Conservation (phyloP, 2,113 vertebrate species). For the Dendropsophus ebraccatus region DNA sequence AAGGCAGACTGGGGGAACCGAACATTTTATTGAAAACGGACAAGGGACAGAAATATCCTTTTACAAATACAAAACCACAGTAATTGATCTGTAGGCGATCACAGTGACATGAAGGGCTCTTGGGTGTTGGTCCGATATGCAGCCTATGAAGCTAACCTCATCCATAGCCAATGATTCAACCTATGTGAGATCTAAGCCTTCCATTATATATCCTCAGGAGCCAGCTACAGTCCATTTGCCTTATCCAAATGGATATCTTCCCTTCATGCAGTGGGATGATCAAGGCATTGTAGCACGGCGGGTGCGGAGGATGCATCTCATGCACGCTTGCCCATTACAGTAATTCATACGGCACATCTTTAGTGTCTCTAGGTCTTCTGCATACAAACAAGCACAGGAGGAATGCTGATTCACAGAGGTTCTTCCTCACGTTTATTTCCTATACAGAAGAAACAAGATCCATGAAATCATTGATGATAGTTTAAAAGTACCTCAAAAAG, state of each 20-base stretch:
- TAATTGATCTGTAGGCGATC: background rate
- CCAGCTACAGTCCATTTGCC: background rate
- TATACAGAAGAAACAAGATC: background rate
- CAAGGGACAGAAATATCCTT: background rate
- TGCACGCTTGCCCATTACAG: background rate
- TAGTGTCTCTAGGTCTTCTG: too few species aligned
- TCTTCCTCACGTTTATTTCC: conserved; percentile 7
- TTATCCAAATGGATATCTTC: background rate
- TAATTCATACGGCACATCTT: background rate
- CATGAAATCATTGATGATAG: background rate
- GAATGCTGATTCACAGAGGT: background rate
- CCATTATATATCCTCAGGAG: background rate
- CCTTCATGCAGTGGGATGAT: background rate
- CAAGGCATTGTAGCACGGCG: background rate
- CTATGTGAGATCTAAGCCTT: background rate
- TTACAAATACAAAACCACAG: background rate
- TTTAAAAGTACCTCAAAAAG: too few species aligned
- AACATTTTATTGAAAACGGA: background rate
- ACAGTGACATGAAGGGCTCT: background rate
- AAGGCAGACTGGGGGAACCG: background rate
- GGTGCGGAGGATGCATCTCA: background rate
- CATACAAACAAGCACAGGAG: background rate
- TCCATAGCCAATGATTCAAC: background rate
- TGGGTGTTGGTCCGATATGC: too few species aligned
- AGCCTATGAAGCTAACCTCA: background rate